Evolutionary conservation across 2,797 vertebrate species (phyloP), one percentile per base, ranked within the genome.

Genomic region (Cacajao melanocephalus): DNA sequence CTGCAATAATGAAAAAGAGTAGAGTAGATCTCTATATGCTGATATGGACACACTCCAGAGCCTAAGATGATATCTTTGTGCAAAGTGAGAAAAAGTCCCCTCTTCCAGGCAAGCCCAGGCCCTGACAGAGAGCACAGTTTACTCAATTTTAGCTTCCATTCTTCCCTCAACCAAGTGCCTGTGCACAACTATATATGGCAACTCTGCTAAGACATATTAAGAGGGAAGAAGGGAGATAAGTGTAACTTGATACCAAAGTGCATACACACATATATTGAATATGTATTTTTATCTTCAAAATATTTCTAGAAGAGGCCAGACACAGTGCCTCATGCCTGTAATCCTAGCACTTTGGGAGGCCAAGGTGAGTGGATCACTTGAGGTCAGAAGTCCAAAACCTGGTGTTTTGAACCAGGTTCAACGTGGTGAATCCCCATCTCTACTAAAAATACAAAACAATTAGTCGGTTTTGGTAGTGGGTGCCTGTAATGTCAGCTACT

Each of bases 231-330:
- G 1, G 30, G 17, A 96, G 46, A 52, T 89, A 22, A 41, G 41
- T 92, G 61, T 94, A 87, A 72, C 46, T 94, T 87, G 39, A 89
- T 86, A 48, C 22, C 48, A 78, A 96, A 96, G 20, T 76, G 19
- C 70, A 87, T 61, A 91, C 57, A 89, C 6, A 84, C 36, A 96
- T 93, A 89, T 52, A 88, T 26, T 82, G 61, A 97, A 93, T 94
- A 95, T 82, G 79, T 88, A 58, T 46, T 92, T 95, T 88, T 67
- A 94, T 92, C 36, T 24, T 92, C 85, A 89, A 93, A 95, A 97
- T 82, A 57, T 86, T 97, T 96, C 83, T 93, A 50, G 39, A 80
- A 93, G 79, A 93, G 7, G 20, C 52, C 2, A 1, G 52, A 22
- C 20, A 55, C 52, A 55, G 20, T 55, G 52, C 2, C 7, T 22